Conservation (phyloP, 2,113 vertebrate species). For the Leucopternis melanops region DNA sequence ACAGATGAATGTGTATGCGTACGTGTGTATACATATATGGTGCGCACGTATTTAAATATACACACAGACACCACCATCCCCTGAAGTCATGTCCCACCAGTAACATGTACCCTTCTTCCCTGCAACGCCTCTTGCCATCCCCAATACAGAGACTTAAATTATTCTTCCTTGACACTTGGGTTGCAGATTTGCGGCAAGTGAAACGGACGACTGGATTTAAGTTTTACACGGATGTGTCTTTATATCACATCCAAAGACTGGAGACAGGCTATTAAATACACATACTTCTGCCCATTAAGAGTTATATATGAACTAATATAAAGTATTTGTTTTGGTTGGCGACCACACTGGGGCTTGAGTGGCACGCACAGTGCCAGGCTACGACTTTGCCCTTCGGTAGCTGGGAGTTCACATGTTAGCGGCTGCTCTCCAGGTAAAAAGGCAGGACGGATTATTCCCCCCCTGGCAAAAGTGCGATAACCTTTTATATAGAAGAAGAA, state of each 20-base stretch:
- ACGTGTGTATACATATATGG: rapidly evolving
- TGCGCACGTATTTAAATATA: rapidly evolving
- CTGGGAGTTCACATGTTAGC: neutral
- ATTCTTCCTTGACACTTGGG: neutral
- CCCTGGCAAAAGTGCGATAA: neutral
- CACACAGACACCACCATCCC: rapidly evolving
- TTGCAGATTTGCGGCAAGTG: neutral
- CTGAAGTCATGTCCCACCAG: neutral
- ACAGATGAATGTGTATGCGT: rapidly evolving
- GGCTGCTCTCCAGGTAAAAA: neutral
- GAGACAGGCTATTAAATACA: neutral
- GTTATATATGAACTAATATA: neutral
- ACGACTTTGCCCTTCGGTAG: neutral
- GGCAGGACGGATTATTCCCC: neutral
- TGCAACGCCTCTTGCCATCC: neutral
- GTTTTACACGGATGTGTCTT: neutral
- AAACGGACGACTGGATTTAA: neutral
- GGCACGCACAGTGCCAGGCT: neutral
- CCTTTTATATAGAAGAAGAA: neutral
- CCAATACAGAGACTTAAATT: neutral
- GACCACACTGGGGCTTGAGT: neutral
- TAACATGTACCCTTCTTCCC: neutral
- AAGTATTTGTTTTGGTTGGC: neutral
- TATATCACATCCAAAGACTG: neutral
- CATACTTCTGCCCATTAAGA: neutral